These are phyloP conservation scores for Pachypanchax playfairii DNA, from an alignment of 2,113 vertebrate species.

Conservation along the genomic window DNA sequence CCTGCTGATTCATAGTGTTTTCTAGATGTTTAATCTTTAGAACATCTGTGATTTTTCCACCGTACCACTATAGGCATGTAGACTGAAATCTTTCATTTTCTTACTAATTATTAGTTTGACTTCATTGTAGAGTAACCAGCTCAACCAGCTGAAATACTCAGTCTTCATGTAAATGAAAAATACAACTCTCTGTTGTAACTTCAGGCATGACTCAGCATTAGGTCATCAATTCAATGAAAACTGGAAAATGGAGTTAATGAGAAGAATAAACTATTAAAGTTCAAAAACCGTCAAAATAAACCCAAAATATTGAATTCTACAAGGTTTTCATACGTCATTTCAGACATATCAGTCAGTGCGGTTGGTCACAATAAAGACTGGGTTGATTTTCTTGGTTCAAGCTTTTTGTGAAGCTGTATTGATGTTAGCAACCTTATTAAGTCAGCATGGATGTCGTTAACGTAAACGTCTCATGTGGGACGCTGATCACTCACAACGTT, in stretches of 20 bases:
- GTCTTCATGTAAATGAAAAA: background rate
- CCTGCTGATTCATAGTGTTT: too few species aligned
- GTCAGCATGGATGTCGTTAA: too few species aligned
- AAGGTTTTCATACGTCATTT: too few species aligned
- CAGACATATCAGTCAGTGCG: too few species aligned
- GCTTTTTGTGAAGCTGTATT: background rate
- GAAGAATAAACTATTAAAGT: background rate
- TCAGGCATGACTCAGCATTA: too few species aligned
- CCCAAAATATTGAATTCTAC: too few species aligned
- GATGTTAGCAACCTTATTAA: constrained; percentile 36
- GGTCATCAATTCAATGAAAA: background rate
- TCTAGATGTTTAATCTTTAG: too few species aligned
- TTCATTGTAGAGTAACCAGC: background rate
- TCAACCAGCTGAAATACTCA: background rate
- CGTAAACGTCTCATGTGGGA: too few species aligned
- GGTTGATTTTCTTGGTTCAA: too few species aligned
- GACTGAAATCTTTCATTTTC: background rate
- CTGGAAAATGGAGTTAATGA: background rate
- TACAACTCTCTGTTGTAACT: too few species aligned
- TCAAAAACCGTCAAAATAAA: background rate
- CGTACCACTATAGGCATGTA: too few species aligned
- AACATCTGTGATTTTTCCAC: too few species aligned
- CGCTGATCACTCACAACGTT: background rate
- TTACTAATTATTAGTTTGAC: background rate
- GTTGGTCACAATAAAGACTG: background rate